phyloP scores from a whole-genome alignment of 1,140 invertebrate species.

The Pygmarrhopalites habei region DNA sequence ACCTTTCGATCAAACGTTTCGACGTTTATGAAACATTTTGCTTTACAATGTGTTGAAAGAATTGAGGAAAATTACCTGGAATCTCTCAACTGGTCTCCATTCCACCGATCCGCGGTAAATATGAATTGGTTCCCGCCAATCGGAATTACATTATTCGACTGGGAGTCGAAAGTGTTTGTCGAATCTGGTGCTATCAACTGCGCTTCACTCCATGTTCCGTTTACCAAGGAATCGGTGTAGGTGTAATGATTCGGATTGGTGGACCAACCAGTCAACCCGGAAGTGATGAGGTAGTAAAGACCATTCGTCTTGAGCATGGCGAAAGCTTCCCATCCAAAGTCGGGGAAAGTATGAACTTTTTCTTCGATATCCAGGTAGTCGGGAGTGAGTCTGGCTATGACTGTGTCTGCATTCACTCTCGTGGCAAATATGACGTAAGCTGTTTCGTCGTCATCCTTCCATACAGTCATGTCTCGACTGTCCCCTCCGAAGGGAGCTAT shows the following conservation, averaged over 20 bases:
- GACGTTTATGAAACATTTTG: too few species aligned
- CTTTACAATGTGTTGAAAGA: neutral
- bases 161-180: slow-evolving; percentile 8
- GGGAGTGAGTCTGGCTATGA: slow-evolving; percentile 1
- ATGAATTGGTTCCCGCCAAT: neutral
- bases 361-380: slow-evolving; percentile 9
- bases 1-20: slow-evolving; percentile 3
- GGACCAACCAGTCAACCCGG: slow-evolving; percentile 1
- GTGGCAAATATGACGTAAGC: slow-evolving; percentile 11
- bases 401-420: slow-evolving; percentile 6
- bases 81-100: neutral
- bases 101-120: slow-evolving; percentile 8
- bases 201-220: neutral
- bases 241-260: slow-evolving; percentile 11
- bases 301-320: slow-evolving; percentile 10
- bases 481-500: slow-evolving; percentile 9
- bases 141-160: slow-evolving; percentile 8
- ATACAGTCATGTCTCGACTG: slow-evolving; percentile 19
- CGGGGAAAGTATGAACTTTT: neutral
- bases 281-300: slow-evolving; percentile 3
- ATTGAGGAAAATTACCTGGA: neutral
- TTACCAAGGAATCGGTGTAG: neutral
- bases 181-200: slow-evolving; percentile 2
- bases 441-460: slow-evolving; percentile 11
- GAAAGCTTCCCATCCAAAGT: slow-evolving; percentile 6